Evolutionary conservation across 2,888 invertebrate species (phyloP).

Genomic region (Drosophila austrosaltans): DNA sequence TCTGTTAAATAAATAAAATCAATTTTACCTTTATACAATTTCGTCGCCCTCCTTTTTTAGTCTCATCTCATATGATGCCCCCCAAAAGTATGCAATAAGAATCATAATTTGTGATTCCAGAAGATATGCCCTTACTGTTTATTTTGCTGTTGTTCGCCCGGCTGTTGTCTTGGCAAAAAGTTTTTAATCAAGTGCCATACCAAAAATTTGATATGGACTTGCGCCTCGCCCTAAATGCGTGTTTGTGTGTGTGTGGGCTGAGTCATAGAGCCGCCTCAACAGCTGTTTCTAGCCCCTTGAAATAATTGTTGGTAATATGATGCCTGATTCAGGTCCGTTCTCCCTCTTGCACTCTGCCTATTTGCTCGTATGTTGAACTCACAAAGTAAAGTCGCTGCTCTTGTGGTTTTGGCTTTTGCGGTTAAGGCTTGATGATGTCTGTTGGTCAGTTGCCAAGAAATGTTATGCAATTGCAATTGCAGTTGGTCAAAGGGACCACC

Average conservation of each 20-base stretch:
- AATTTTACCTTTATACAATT: constrained; percentile 67
- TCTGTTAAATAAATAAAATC: constrained; percentile 76
- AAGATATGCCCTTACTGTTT: neutral
- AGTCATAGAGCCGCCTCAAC: constrained; percentile 32
- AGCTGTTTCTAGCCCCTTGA: constrained; percentile 29
- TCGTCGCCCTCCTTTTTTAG: constrained; percentile 35
- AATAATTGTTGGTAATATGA: constrained; percentile 37
- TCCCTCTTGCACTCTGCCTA: neutral
- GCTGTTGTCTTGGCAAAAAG: constrained; percentile 29
- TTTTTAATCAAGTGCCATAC: constrained; percentile 40
- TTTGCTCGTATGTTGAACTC: neutral
- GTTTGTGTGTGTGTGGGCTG: constrained; percentile 7
- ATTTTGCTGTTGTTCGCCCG: neutral
- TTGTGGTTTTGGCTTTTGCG: constrained; percentile 11
- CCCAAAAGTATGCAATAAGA: constrained; percentile 59
- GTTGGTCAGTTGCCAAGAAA: constrained; percentile 7
- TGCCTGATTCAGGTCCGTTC: constrained; percentile 26
- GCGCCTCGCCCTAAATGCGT: constrained; percentile 22
- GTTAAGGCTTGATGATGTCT: constrained; percentile 14
- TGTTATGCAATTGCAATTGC: constrained; percentile 16
- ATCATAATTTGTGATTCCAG: constrained; percentile 55
- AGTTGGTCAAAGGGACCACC: constrained; percentile 16
- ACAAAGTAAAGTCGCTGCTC: constrained; percentile 4
- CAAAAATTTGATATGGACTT: neutral
- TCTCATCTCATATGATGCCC: constrained; percentile 6